Conservation (phyloP, 2,797 vertebrate species). For the Chloroceryle amazona region DNA sequence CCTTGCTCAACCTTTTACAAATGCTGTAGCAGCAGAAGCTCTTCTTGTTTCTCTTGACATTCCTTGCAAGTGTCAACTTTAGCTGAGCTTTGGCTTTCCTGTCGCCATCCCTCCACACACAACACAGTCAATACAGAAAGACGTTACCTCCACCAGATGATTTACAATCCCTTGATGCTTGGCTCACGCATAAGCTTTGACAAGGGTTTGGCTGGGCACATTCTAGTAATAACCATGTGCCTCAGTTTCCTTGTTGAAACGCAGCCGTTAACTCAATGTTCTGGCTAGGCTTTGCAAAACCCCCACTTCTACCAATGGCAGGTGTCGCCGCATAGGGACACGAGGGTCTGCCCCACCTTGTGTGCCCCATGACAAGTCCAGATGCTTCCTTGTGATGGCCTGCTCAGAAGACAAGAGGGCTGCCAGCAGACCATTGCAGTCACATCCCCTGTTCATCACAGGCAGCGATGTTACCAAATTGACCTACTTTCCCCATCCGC, state of each 20-base stretch:
- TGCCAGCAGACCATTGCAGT: conserved; percentile 33
- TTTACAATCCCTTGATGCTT: neutral
- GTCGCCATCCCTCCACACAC: neutral
- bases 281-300: neutral
- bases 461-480: conserved; percentile 67
- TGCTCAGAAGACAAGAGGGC: neutral
- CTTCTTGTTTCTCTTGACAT: neutral
- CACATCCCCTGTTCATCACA: conserved; percentile 47
- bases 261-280: neutral
- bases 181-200: neutral
- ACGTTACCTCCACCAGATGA: accelerated
- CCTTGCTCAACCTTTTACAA: neutral
- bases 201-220: neutral
- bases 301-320: neutral
- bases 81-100: neutral
- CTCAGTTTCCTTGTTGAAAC: conserved; percentile 9
- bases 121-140: neutral
- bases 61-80: neutral
- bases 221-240: neutral
- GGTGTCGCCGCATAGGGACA: accelerated
- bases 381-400: neutral
- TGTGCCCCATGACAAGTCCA: neutral
- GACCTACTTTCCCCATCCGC: conserved; percentile 82
- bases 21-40: neutral
- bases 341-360: neutral